Percentiles rank a stretch among this genome's conserved stretches.
phyloP scores from a whole-genome alignment of 2,113 vertebrate species.

The Uria lomvia region DNA sequence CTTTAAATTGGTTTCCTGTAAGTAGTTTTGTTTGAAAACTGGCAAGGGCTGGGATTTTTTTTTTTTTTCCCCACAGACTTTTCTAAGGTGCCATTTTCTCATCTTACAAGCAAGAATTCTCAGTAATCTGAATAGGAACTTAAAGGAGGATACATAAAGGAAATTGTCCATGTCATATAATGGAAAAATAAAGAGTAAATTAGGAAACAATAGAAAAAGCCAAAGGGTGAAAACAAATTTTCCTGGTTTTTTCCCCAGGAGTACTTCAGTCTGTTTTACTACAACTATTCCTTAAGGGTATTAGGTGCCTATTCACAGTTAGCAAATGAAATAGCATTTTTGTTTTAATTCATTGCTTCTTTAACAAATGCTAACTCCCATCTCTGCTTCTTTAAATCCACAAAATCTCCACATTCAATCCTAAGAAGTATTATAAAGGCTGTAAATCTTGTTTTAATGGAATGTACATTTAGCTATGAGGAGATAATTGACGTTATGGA shows the following conservation, averaged over 20 bases:
- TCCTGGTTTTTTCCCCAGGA: background rate
- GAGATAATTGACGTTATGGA: slow-evolving; percentile 80
- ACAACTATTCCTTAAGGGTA: slow-evolving; percentile 33
- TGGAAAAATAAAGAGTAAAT: slow-evolving; percentile 28
- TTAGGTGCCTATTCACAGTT: slow-evolving; percentile 54
- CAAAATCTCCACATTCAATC: slow-evolving; percentile 65
- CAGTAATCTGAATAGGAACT: background rate
- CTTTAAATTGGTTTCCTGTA: slow-evolving; percentile 30
- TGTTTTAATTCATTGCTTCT: slow-evolving; percentile 58
- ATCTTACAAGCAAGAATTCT: slow-evolving; percentile 19
- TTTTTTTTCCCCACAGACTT: background rate
- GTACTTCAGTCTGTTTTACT: background rate
- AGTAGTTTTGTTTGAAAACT: slow-evolving; percentile 63
- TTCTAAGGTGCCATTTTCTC: slow-evolving; percentile 20
- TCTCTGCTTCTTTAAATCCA: slow-evolving; percentile 70
- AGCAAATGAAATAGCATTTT: slow-evolving; percentile 56
- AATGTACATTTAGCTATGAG: slow-evolving; percentile 78
- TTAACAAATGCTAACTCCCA: slow-evolving; percentile 51
- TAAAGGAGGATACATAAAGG: background rate
- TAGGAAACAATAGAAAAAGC: slow-evolving; percentile 43
- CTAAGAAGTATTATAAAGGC: slow-evolving; percentile 69
- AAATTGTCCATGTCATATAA: slow-evolving; percentile 30
- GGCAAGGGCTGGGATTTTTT: background rate
- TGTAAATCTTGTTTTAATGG: slow-evolving; percentile 80
- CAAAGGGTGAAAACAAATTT: slow-evolving; percentile 43